A percentile compares a stretch with the other conserved stretches of the same genome.
Evolutionary conservation across 2,113 vertebrate species (phyloP).

Genomic region (Ailuropoda melanoleuca): DNA sequence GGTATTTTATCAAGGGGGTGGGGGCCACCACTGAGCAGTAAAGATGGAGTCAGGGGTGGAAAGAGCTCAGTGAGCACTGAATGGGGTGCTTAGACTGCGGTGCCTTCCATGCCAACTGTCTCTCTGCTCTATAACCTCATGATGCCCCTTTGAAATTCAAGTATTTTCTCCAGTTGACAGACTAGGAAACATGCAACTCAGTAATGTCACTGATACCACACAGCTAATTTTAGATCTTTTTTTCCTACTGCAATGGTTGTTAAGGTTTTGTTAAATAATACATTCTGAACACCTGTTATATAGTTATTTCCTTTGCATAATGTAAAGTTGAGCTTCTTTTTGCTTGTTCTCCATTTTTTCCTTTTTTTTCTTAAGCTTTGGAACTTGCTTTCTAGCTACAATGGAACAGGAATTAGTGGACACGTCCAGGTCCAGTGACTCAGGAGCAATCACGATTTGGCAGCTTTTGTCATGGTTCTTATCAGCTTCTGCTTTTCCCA

Average conservation of each 20-base stretch:
- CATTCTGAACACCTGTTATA: neutral
- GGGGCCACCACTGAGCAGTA: neutral
- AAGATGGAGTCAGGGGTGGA: neutral
- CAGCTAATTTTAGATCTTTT: slow-evolving; percentile 43
- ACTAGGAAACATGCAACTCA: neutral
- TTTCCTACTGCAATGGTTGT: neutral
- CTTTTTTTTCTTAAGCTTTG: neutral
- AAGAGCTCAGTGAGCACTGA: neutral
- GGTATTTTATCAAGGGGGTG: neutral
- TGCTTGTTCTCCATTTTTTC: neutral
- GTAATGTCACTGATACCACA: neutral
- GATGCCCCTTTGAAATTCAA: neutral
- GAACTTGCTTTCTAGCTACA: neutral
- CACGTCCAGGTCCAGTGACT: neutral
- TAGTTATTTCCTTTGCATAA: neutral
- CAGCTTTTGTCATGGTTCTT: neutral
- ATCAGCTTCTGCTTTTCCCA: neutral
- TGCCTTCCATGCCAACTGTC: neutral
- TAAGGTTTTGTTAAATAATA: neutral
- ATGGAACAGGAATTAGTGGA: neutral
- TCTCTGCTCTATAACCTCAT: neutral
- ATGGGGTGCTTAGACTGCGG: neutral
- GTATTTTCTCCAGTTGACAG: neutral
- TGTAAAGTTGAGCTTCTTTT: neutral
- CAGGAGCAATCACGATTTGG: neutral